These are phyloP conservation scores for Meteorus sp. DNA, from an alignment of 1,140 invertebrate species.

Conservation along the genomic window DNA sequence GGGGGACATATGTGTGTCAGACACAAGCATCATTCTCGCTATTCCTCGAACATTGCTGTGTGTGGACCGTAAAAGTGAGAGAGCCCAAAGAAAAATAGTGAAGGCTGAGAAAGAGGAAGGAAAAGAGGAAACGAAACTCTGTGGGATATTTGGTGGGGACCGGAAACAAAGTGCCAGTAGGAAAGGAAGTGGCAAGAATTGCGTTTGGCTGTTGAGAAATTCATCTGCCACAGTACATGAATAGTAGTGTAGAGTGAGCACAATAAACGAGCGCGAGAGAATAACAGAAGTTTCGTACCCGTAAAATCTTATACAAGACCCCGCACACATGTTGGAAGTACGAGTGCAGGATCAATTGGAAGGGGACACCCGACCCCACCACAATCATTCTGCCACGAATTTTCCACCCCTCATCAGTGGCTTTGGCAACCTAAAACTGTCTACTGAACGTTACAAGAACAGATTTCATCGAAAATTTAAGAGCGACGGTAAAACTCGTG, in stretches of 20 bases:
- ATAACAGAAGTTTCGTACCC: no score
- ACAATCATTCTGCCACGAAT: slow-evolving; percentile 26
- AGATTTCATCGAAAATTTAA: slow-evolving; percentile 41
- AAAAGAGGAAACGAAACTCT: neutral
- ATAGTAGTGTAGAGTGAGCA: neutral
- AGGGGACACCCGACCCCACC: slow-evolving; percentile 31
- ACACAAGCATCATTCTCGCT: neutral
- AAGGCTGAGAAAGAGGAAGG: slow-evolving; percentile 16
- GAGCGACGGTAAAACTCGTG: slow-evolving; percentile 40
- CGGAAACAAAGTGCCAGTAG: slow-evolving; percentile 20
- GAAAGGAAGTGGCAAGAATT: slow-evolving; percentile 22
- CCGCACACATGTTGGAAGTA: slow-evolving; percentile 38
- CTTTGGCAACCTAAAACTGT: slow-evolving; percentile 35
- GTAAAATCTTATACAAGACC: no score
- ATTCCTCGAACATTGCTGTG: neutral
- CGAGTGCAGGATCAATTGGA: slow-evolving; percentile 32
- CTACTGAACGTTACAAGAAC: slow-evolving; percentile 37
- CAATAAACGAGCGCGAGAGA: neutral
- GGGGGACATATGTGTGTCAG: neutral
- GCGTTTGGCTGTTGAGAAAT: neutral
- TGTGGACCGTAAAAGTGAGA: no score
- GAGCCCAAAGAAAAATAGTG: no score
- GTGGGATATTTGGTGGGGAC: slow-evolving; percentile 19
- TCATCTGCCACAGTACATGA: neutral
- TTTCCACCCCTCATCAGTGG: slow-evolving; percentile 37